These are phyloP conservation scores for Tangara arthus DNA, from an alignment of 2,797 vertebrate genomes.

Conservation along the genomic window DNA sequence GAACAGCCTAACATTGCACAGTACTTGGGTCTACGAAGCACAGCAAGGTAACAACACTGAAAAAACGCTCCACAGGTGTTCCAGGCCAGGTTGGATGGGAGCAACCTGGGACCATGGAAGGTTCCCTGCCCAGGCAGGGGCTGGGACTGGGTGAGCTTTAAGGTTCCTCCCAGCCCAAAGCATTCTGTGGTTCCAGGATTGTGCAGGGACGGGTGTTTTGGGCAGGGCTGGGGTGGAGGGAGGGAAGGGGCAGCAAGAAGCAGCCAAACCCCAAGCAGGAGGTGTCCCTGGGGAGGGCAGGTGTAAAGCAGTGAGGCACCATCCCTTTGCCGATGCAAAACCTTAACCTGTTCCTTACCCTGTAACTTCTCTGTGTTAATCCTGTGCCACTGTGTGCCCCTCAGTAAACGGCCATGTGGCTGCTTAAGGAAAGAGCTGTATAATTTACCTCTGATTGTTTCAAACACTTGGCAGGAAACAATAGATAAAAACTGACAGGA, in stretches of 20 bases:
- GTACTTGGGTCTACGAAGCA: background rate
- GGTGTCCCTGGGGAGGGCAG: background rate
- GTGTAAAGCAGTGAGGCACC: background rate
- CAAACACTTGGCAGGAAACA: constrained; percentile 43
- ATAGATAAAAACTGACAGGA: constrained; percentile 52
- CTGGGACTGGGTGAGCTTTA: background rate
- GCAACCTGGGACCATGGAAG: background rate
- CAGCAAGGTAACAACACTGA: rapidly evolving
- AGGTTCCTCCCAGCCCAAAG: background rate
- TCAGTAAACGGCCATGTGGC: background rate
- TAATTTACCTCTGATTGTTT: constrained; percentile 22
- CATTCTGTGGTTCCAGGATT: background rate
- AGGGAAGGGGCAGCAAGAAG: background rate
- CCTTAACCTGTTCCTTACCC: background rate
- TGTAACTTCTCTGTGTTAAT: background rate
- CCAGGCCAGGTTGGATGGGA: background rate
- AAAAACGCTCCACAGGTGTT: background rate
- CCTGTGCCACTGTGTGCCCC: background rate
- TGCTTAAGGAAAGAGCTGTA: background rate
- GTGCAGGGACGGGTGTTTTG: background rate
- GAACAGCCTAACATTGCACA: background rate
- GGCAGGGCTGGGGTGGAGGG: background rate
- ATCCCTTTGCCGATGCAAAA: background rate
- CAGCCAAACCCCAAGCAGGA: background rate
- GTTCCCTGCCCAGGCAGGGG: background rate